These are phyloP conservation scores for Hypsopygia costalis DNA, from an alignment of 2,888 invertebrate genomes.

Conservation along the genomic window DNA sequence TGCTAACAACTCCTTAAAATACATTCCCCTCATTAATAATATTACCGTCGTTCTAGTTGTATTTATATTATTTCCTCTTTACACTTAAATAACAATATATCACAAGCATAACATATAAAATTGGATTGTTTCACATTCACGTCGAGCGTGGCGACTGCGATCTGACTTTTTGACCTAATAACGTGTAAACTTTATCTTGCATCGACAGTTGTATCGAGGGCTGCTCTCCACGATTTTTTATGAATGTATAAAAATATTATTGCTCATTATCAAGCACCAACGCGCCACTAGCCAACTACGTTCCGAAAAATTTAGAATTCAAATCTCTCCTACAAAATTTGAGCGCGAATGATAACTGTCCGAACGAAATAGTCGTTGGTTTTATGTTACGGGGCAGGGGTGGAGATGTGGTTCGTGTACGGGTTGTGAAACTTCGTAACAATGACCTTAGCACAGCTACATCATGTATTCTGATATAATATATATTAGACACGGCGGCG, in stretches of 20 bases:
- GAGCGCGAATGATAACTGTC: constrained; percentile 64
- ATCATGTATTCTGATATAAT: constrained; percentile 67
- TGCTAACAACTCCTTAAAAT: constrained; percentile 58
- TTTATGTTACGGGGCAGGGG: constrained; percentile 31
- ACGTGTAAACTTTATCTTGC: constrained; percentile 27
- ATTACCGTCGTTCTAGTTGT: constrained; percentile 60
- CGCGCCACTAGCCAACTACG: constrained; percentile 75
- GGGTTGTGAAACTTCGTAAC: constrained; percentile 33
- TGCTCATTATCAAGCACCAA: constrained; percentile 79
- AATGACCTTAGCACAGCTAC: constrained; percentile 71
- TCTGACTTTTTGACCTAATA: constrained; percentile 65
- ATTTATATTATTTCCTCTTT: constrained; percentile 71
- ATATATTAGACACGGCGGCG: constrained; percentile 11
- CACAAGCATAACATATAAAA: constrained; percentile 78
- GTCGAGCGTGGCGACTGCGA: constrained; percentile 22
- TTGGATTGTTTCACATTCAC: constrained; percentile 30
- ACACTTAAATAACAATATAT: constrained; percentile 81
- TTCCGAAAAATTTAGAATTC: constrained; percentile 68
- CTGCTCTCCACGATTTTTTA: constrained; percentile 53
- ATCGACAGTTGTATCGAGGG: constrained; percentile 33
- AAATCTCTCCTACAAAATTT: constrained; percentile 60
- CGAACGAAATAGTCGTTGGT: constrained; percentile 38
- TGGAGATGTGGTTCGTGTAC: constrained; percentile 8
- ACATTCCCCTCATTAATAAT: constrained; percentile 41
- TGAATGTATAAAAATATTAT: constrained; percentile 81